Base-by-base conservation (phyloP, 1,140 invertebrate species). In the Pararge aegeria region DNA sequence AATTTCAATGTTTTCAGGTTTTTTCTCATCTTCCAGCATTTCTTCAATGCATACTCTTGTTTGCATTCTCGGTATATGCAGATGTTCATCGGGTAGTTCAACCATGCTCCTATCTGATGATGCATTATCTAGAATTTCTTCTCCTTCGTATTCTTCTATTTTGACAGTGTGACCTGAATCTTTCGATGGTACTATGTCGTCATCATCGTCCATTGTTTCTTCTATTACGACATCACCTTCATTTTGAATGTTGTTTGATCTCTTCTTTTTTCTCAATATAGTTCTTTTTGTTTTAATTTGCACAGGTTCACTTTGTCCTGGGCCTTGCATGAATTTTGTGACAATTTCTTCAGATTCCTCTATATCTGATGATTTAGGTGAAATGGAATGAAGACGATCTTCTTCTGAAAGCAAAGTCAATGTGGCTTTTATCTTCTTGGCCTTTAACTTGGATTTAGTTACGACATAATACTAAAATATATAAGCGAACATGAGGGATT, bases 291-390 rank as follows among this genome's bases (percentile, higher is more conserved):
- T 92, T 75, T 89, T 87, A 19, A 90, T 81, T 78, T 90, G 87
- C 63, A 80, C 88, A 9, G 87, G 87, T 80, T 91, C 89, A n/a
- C 68, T 66, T 27, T 79, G 73, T 50, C 83, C 90, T n/a, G 90
- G 81, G 21, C 75, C 66, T 69, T 83, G 78, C 67, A 90, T 80
- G 63, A 92, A 92, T 79, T 90, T 92, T 15, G 91, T 92, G 24
- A 92, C 73, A 21, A 91, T 92, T 86, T 92, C 91, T 78, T 91
- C 87, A 58, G 85, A 88, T 87, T 92, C 91, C 82, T 92, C 90
- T 50, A 80, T 64, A 54, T 87, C 84, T 12, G 64, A 66, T 46
- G 64, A 75, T 70, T 83, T 87, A 27, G 82, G 74, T 13, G 87
- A 89, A 29, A 66, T 21, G 18, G 64, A 51, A 10, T 62, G 37